Conservation (phyloP, 2,113 vertebrate species). For the Galemys pyrenaicus region DNA sequence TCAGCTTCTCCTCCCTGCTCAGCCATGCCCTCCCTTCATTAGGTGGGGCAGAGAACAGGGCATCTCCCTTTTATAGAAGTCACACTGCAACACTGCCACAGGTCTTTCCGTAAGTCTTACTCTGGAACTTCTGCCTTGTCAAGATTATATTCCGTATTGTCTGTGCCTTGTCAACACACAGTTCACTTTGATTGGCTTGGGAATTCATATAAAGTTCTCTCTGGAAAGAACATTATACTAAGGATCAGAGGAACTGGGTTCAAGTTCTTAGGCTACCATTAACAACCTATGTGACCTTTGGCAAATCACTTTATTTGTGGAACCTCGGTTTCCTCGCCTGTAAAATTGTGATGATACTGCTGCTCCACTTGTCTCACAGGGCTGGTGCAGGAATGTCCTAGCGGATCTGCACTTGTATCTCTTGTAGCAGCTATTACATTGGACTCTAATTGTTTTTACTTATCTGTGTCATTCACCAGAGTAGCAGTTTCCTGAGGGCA, state of each 20-base stretch:
- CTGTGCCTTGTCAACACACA: neutral
- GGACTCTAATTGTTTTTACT: neutral
- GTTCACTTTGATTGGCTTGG: slow-evolving; percentile 30
- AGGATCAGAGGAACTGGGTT: neutral
- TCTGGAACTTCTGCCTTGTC: neutral
- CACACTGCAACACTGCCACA: no score
- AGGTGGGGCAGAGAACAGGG: no score
- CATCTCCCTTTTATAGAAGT: no score
- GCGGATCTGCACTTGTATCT: neutral
- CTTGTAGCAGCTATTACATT: neutral
- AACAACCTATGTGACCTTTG: neutral
- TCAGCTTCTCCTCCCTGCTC: no score
- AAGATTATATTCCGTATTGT: neutral
- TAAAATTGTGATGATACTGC: neutral
- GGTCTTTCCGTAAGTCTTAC: neutral
- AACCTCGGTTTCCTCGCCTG: slow-evolving; percentile 28
- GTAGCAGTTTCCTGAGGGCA: neutral
- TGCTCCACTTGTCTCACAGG: neutral
- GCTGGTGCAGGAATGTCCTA: slow-evolving; percentile 23
- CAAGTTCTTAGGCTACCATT: neutral
- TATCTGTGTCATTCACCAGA: neutral
- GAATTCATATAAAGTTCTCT: neutral
- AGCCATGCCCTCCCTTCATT: no score
- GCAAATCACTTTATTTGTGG: slow-evolving; percentile 18
- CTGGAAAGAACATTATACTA: neutral